phyloP scores from a whole-genome alignment of 2,113 vertebrate genomes.

The Sinocyclocheilus grahami region DNA sequence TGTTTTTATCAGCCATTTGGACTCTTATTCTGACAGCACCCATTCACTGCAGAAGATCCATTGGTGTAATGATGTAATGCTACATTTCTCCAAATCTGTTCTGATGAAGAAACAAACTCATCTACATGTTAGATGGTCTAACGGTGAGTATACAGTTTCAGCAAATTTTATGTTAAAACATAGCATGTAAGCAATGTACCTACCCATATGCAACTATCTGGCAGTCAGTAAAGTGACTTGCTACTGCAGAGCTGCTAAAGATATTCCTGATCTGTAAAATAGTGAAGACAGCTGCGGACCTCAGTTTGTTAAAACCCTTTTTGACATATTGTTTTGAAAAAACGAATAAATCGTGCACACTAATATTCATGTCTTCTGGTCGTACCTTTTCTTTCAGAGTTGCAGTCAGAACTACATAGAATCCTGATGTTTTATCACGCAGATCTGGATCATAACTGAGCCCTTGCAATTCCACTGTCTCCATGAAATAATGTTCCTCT shows the following conservation, averaged over 20 bases:
- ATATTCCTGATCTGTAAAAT: constrained; percentile 81
- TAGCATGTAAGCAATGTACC: constrained; percentile 46
- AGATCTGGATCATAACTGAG: constrained; percentile 78
- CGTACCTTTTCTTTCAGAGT: constrained; percentile 82
- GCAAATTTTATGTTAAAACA: background rate
- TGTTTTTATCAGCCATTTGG: no score
- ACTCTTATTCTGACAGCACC: no score
- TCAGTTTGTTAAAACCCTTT: background rate
- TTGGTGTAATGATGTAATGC: no score
- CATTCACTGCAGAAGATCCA: no score
- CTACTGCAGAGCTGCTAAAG: constrained; percentile 79
- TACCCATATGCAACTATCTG: constrained; percentile 86
- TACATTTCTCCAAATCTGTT: no score
- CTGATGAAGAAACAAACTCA: no score
- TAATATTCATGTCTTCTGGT: no score
- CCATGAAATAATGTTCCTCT: constrained; percentile 75
- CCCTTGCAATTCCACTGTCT: constrained; percentile 81
- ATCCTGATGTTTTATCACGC: constrained; percentile 74
- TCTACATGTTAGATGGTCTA: no score
- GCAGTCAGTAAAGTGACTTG: constrained; percentile 78
- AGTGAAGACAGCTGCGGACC: background rate
- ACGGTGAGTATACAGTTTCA: no score
- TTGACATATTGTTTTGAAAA: background rate
- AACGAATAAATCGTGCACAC: no score
- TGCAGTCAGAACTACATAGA: constrained; percentile 76